Percentiles rank a stretch among this genome's conserved stretches.
These are phyloP conservation scores for Molanna angustata DNA, from an alignment of 2,888 invertebrate genomes.

Conservation along the genomic window DNA sequence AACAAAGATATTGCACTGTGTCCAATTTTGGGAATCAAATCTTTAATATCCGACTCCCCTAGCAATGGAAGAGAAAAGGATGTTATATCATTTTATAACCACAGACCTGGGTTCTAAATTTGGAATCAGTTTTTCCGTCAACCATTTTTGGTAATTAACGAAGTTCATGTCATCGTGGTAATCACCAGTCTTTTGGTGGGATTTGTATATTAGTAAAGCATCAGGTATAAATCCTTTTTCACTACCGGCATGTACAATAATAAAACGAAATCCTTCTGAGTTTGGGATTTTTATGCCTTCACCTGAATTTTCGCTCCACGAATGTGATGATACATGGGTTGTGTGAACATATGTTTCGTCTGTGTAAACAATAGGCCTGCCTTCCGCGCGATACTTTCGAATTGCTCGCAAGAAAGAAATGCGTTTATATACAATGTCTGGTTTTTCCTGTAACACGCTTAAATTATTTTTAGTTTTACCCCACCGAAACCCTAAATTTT, in stretches of 20 bases:
- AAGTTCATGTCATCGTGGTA: constrained; percentile 7
- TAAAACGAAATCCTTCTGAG: constrained; percentile 29
- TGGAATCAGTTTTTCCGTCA: constrained; percentile 4
- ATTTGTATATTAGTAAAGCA: constrained; percentile 8
- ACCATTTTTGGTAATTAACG: constrained; percentile 3
- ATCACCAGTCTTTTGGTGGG: constrained; percentile 9
- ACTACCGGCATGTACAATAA: constrained; percentile 33
- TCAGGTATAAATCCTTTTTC: constrained; percentile 32
- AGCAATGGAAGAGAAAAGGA: no score
- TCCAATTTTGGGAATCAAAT: no score
- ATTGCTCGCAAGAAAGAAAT: constrained; percentile 24
- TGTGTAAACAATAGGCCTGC: constrained; percentile 28
- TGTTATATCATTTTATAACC: no score
- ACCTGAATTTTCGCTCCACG: constrained; percentile 19
- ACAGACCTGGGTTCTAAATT: no score
- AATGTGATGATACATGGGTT: constrained; percentile 15
- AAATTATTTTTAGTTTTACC: constrained; percentile 20
- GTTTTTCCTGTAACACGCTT: constrained; percentile 22
- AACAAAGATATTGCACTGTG: no score
- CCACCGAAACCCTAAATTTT: constrained; percentile 18
- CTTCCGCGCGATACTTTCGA: constrained; percentile 24
- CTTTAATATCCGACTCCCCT: no score
- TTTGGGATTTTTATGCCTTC: constrained; percentile 20
- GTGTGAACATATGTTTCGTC: constrained; percentile 29
- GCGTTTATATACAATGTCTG: constrained; percentile 21